Evolutionary conservation across 2,113 vertebrate species (phyloP), one percentile per base, ranked within the genome.

Genomic region (Chauna torquata): DNA sequence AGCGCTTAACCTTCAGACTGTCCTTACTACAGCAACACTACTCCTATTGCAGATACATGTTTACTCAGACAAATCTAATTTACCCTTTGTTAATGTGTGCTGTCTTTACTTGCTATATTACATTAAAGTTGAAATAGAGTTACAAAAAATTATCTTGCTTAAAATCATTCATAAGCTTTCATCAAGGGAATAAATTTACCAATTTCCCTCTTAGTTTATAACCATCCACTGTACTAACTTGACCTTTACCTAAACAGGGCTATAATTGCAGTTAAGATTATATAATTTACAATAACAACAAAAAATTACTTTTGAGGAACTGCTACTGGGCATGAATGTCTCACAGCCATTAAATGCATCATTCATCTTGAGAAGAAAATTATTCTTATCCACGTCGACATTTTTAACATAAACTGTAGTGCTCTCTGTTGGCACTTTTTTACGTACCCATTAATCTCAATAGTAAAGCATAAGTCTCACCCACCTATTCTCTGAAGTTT

Each of bases 11-110:
- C 98, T 98, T 98, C 98, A 98, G 58, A 75, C 71, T 96, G 98
- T 98, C 98, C 98, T 98, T 98, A 96, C 94, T 96, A 92, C 90
- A 94, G 96, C 76, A 96, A 96, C 92, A 96, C 61, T 86, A 94
- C 86, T 97, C 83, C 97, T 98, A 97, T 96, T 96, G 97, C 97
- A 98, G 97, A 97, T 97, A 93, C 96, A 97, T 98, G 97, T 98
- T 98, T 98, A 98, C 98, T 98, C 98, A 98, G 97, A 98, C 95
- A 98, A 98, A 98, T 98, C 98, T 98, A 98, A 98, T 98, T 98
- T 98, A 96, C 96, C 95, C 96, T 98, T 98, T 98, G 98, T 98
- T 98, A 98, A 98, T 98, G 97, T 94, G 97, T 95, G 97, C 97
- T 97, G 95, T 98, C 98, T 98, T 98, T 98, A 98, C 98, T 97